Conservation (phyloP, 2,113 vertebrate genomes). For the Pedetes capensis region DNA sequence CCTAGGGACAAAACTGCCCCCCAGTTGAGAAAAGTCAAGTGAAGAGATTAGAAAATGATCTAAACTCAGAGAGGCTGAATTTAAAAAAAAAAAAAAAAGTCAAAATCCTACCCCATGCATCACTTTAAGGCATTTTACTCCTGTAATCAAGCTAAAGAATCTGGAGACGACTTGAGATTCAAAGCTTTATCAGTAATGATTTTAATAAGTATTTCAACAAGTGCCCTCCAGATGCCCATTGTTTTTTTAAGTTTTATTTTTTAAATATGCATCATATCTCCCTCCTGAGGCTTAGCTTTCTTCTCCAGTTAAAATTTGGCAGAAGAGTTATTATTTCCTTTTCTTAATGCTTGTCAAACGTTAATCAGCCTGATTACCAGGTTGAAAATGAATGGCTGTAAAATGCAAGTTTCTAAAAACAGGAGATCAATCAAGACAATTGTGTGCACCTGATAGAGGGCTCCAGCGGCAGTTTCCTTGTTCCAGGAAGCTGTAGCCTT, state of each 20-base stretch:
- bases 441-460: conserved; percentile 8
- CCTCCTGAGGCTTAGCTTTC: neutral
- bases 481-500: neutral
- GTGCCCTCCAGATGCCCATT: conserved; percentile 5
- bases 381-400: conserved; percentile 51
- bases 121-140: neutral
- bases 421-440: conserved; percentile 53
- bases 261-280: conserved; percentile 6
- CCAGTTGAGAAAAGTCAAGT: neutral
- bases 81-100: neutral
- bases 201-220: conserved; percentile 32
- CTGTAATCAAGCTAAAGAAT: neutral
- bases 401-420: conserved; percentile 54
- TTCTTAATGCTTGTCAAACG: conserved; percentile 46
- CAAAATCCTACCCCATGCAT: neutral
- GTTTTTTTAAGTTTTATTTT: conserved; percentile 21
- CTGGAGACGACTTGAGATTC: neutral
- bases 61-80: neutral
- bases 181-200: conserved; percentile 37
- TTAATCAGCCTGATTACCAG: conserved; percentile 66
- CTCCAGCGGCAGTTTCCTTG: fast-evolving
- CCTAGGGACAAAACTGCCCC: neutral
- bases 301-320: conserved; percentile 43
- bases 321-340: conserved; percentile 57
- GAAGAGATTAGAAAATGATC: neutral